Percentiles rank a stretch among this genome's conserved stretches.
These are phyloP conservation scores for Entomobrya proxima DNA, from an alignment of 2,888 invertebrate genomes.

Conservation along the genomic window DNA sequence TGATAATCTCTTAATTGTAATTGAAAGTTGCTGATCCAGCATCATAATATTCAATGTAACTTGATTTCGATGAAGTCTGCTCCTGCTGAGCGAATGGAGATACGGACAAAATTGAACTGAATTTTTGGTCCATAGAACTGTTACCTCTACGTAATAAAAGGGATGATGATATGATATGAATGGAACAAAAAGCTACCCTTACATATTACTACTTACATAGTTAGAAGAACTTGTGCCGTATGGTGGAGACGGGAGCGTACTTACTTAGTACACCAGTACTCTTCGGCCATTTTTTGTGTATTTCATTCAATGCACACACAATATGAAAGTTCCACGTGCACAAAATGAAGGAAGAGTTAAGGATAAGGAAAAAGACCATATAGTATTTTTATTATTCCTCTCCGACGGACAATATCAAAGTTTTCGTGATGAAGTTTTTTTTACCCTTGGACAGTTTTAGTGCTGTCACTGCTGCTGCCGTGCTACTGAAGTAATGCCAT, in stretches of 20 bases:
- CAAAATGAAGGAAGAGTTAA: background rate
- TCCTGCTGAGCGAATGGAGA: too few relatives aligned
- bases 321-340: too few relatives aligned
- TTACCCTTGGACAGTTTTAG: constrained; percentile 55
- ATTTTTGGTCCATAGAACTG: background rate
- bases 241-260: background rate
- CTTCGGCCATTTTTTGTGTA: background rate
- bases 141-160: background rate
- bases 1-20: too few relatives aligned
- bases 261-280: constrained; percentile 4
- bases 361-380: constrained; percentile 40
- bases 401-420: constrained; percentile 64
- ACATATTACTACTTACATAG: background rate
- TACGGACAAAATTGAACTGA: too few relatives aligned
- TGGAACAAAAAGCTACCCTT: constrained; percentile 38
- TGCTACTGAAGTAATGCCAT: background rate
- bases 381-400: constrained; percentile 64
- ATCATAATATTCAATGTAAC: too few relatives aligned
- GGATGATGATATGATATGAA: constrained; percentile 48
- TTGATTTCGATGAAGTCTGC: too few relatives aligned
- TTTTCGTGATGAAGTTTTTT: constrained; percentile 65
- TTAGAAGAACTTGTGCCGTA: background rate
- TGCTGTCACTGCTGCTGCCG: constrained; percentile 55
- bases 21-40: too few relatives aligned
- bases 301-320: constrained; percentile 46